These are phyloP conservation scores for Hesperophylax magnus DNA, from an alignment of 1,140 invertebrate genomes.

Conservation along the genomic window DNA sequence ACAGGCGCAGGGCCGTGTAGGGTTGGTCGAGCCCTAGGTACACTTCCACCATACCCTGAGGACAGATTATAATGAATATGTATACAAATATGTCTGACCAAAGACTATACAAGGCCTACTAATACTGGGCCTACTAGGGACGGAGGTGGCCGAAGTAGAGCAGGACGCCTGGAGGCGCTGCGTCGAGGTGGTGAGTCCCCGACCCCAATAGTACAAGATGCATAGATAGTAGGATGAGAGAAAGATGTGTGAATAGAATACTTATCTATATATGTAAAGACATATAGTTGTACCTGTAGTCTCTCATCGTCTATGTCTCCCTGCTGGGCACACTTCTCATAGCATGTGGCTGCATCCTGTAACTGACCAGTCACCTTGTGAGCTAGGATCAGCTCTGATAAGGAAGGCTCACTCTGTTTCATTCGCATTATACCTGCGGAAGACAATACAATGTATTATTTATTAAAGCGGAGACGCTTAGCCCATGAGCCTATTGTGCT, in stretches of 20 bases:
- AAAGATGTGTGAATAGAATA: too few species aligned
- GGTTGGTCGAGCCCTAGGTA: constrained; percentile 84
- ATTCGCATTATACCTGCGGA: constrained; percentile 75
- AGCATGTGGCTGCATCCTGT: constrained; percentile 83
- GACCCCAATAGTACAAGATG: too few species aligned
- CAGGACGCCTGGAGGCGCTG: too few species aligned
- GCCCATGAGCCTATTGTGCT: too few species aligned
- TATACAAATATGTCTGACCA: too few species aligned
- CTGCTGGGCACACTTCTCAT: constrained; percentile 78
- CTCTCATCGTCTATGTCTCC: constrained; percentile 71
- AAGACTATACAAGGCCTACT: too few species aligned
- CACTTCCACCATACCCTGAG: constrained; percentile 80
- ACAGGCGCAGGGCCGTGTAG: constrained; percentile 80
- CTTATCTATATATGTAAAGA: too few species aligned
- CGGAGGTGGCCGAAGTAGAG: too few species aligned
- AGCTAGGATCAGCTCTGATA: constrained; percentile 80
- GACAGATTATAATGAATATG: background rate
- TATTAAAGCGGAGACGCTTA: too few species aligned
- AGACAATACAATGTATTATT: background rate
- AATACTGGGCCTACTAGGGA: too few species aligned
- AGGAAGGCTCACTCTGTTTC: constrained; percentile 76
- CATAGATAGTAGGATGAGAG: too few species aligned
- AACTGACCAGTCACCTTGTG: constrained; percentile 82
- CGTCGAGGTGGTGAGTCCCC: too few species aligned
- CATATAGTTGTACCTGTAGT: constrained; percentile 69